Conservation (phyloP, 2,797 vertebrate genomes). For the Petrocephalus sullivani region DNA sequence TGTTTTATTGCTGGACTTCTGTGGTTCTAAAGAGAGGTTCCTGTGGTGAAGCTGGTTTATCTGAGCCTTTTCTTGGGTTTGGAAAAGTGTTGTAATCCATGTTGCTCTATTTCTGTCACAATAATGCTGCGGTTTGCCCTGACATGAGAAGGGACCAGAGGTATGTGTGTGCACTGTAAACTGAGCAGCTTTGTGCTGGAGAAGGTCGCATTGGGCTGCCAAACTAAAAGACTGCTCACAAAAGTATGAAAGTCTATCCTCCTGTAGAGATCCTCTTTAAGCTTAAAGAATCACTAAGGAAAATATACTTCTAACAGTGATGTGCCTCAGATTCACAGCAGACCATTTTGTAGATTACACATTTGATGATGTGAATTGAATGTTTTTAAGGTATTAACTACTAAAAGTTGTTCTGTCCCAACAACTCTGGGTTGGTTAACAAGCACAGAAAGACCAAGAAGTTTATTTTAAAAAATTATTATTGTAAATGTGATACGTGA, state of each 20-base stretch:
- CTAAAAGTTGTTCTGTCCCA: not conserved
- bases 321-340: not conserved
- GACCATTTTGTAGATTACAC: not conserved
- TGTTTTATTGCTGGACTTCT: slow-evolving; percentile 24
- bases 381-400: no score
- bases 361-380: not conserved
- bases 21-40: slow-evolving; percentile 37
- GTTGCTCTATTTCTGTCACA: slow-evolving; percentile 42
- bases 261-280: not conserved
- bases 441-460: slow-evolving; percentile 27
- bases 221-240: slow-evolving; percentile 15
- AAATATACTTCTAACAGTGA: not conserved
- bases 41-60: slow-evolving; percentile 41
- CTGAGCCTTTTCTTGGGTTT: slow-evolving; percentile 24
- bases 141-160: slow-evolving; percentile 17
- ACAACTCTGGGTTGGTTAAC: not conserved
- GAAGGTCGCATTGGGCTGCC: not conserved
- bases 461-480: slow-evolving; percentile 38
- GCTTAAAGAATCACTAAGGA: not conserved
- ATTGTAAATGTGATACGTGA: slow-evolving; percentile 39
- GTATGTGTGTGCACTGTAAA: not conserved
- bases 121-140: slow-evolving; percentile 28
- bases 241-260: slow-evolving; percentile 28
- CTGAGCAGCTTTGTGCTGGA: not conserved
- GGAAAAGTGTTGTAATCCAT: slow-evolving; percentile 59